Percentiles rank a stretch among this genome's conserved stretches.
Evolutionary conservation across 2,888 invertebrate species (phyloP).

Genomic region (Andrena trimmerana): DNA sequence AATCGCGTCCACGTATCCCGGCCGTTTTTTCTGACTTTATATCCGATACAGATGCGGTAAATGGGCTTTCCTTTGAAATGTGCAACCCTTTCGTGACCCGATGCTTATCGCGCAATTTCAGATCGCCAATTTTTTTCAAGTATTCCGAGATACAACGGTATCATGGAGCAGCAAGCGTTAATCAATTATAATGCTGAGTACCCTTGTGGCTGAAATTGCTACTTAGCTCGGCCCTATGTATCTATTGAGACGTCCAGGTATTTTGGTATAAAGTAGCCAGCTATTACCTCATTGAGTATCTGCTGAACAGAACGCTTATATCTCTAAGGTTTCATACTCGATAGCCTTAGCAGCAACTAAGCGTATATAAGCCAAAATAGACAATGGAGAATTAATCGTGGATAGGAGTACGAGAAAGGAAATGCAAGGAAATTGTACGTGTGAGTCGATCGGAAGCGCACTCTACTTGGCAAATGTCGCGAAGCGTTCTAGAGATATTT

Average conservation of each 20-base stretch:
- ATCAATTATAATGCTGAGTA: no score
- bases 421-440: slow-evolving; percentile 22
- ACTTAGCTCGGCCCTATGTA: no score
- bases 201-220: no score
- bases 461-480: slow-evolving; percentile 36
- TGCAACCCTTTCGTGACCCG: not conserved
- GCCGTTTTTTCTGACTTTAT: slow-evolving; percentile 19
- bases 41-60: slow-evolving; percentile 26
- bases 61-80: slow-evolving; percentile 27
- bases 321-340: no score
- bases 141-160: no score
- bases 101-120: not conserved
- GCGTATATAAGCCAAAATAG: not conserved
- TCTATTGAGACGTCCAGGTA: no score
- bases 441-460: slow-evolving; percentile 39
- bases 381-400: not conserved
- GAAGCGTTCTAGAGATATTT: slow-evolving; percentile 26
- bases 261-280: no score
- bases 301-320: no score
- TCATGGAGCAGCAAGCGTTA: no score
- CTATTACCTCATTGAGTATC: no score
- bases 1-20: slow-evolving; percentile 54
- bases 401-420: not conserved
- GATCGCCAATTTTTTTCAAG: not conserved
- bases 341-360: no score